Evolutionary conservation across 2,888 invertebrate species (phyloP), one percentile per base, ranked within the genome.

Genomic region (Erebia ligea): DNA sequence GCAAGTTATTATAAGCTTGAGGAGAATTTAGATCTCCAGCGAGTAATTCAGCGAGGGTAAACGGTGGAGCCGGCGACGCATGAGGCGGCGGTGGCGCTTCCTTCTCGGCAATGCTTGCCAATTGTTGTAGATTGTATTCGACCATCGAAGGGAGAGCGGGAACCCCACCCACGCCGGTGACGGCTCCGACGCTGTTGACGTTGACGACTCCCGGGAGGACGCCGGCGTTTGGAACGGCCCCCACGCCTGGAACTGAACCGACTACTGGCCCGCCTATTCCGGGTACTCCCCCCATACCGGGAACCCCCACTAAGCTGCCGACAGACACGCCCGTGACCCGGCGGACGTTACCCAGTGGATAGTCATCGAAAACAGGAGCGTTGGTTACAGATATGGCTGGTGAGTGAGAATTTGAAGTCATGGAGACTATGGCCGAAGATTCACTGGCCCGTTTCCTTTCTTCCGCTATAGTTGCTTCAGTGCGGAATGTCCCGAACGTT

Each of bases 1-100:
- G 97, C 76, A 98, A 94, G 91, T 98, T 98, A 88, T 97, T 97
- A 80, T 97, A 96, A 13, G 98, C 97, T 80, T 97, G 96, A 79
- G 95, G 95, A 0, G 95, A 95, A 79, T 94, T 95, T 5, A 95
- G 86, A 81, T 96, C 96, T 19, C 96, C 97, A 72, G 95, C 95
- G 70, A 97, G 94, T 70, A 97, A 91, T 85, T 98, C 97, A 9
- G 96, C 96, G 76, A 97, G 89, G 70, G 95, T 96, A 78, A 97
- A 97, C 76, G 95, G 94, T 74, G 95, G 95, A 87, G 95, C 86
- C 81, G 95, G 88, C 78, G 95, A 85, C 82, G 94, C 90, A 85
- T 94, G 84, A 78, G 93, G 87, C 42, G 93, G 90, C 61, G 95
- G 94, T 0, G 94, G 93, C 50, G 90, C 89, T 42, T 93, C 95